A percentile compares a stretch with the other conserved stretches of the same genome.
Evolutionary conservation across 2,888 invertebrate species (phyloP).

Genomic region (Aradus depressus): DNA sequence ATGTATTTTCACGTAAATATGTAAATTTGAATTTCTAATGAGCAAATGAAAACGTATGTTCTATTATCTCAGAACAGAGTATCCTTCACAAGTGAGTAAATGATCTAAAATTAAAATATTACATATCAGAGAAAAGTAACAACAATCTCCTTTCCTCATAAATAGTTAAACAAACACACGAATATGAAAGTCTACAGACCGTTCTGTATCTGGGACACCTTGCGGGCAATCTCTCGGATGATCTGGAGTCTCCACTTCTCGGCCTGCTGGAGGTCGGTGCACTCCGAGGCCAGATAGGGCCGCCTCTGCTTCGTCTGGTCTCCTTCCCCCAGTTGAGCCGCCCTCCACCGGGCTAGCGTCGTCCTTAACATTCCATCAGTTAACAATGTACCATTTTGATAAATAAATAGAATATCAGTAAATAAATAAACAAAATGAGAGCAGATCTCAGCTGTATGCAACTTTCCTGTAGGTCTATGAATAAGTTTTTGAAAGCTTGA

Average conservation of each 20-base stretch:
- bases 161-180: background rate
- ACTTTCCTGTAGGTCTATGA: too few species aligned
- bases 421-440: too few species aligned
- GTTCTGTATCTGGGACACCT: constrained; percentile 98
- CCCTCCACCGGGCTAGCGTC: constrained; percentile 94
- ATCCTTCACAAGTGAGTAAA: too few species aligned
- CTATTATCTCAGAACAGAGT: too few species aligned
- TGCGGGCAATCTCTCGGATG: constrained; percentile 92
- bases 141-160: background rate
- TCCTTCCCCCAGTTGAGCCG: constrained; percentile 85
- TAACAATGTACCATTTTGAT: too few species aligned
- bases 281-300: constrained; percentile 91
- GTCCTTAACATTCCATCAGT: constrained; percentile 70
- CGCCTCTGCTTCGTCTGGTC: constrained; percentile 67
- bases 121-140: background rate
- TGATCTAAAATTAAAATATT: background rate
- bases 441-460: too few species aligned
- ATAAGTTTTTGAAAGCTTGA: too few species aligned
- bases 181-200: constrained; percentile 41
- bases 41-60: too few species aligned
- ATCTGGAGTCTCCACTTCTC: constrained; percentile 97
- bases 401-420: too few species aligned
- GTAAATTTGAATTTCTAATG: too few species aligned
- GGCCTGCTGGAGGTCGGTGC: constrained; percentile 79
- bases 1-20: too few species aligned